Evolutionary conservation across 2,113 vertebrate genomes (phyloP).

Genomic region (Gallinago paraguaiae): DNA sequence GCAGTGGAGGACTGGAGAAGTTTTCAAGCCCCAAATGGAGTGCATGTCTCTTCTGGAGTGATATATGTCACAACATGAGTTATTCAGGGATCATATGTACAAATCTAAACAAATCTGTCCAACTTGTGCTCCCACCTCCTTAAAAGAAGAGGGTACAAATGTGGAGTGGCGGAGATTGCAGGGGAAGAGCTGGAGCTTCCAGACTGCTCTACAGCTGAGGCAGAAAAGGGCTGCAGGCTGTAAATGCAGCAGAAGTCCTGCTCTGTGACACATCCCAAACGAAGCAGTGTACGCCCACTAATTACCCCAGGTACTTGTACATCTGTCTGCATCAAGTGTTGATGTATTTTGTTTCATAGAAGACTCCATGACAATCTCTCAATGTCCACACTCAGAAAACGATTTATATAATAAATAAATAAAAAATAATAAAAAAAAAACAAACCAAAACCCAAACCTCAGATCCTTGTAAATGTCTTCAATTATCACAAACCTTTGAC

Average conservation of each 20-base stretch:
- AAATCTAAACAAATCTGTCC: conserved; percentile 16
- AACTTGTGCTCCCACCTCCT: not conserved
- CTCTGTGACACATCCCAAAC: not conserved
- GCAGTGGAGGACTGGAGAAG: not conserved
- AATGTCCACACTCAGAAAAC: not conserved
- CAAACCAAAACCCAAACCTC: not conserved
- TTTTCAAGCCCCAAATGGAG: not conserved
- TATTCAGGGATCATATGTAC: conserved; percentile 12
- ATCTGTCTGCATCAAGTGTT: not conserved
- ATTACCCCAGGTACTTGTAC: not conserved
- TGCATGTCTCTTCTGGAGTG: not conserved
- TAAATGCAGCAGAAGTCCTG: not conserved
- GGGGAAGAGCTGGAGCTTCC: not conserved
- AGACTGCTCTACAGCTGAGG: not conserved
- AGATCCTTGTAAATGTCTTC: not conserved
- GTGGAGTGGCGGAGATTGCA: not conserved
- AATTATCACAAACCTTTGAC: not conserved
- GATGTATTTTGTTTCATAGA: not conserved
- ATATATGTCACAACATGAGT: conserved; percentile 20
- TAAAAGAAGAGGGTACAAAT: not conserved
- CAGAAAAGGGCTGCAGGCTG: not conserved
- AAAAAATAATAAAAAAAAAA: too few species aligned
- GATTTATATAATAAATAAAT: not conserved
- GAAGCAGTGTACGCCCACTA: not conserved
- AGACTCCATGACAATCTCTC: not conserved